phyloP scores from a whole-genome alignment of 2,797 vertebrate genomes.

The Pelobates cultripes region DNA sequence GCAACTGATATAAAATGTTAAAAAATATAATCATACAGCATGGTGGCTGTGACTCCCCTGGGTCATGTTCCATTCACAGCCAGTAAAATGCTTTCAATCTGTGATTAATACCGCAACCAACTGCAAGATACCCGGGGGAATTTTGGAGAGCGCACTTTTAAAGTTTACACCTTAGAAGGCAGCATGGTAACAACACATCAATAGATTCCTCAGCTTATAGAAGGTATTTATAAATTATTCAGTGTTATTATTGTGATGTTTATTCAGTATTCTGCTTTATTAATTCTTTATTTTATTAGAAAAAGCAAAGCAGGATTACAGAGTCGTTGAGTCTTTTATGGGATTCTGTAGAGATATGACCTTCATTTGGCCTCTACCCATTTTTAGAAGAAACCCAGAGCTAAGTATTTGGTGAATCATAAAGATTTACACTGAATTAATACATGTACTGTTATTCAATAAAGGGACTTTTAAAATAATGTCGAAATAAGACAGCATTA shows the following conservation, averaged over 20 bases:
- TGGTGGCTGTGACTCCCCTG: not conserved
- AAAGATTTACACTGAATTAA: not conserved
- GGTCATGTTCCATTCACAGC: conserved; percentile 28
- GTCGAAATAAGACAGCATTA: too few species aligned
- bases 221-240: conserved; percentile 35
- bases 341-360: not conserved
- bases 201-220: not conserved
- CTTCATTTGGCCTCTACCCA: not conserved
- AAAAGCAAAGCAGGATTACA: not conserved
- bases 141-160: not conserved
- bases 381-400: not conserved
- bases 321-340: not conserved
- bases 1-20: too few species aligned
- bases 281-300: not conserved
- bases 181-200: conserved; percentile 17
- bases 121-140: not conserved
- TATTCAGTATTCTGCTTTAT: not conserved
- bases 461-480: too few species aligned
- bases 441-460: too few species aligned
- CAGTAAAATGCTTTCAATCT: conserved; percentile 45
- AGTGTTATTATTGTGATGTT: conserved; percentile 22
- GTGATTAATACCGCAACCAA: conserved; percentile 32
- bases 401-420: not conserved
- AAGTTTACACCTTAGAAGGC: conserved; percentile 43
- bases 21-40: too few species aligned